Percentiles rank a stretch among this genome's conserved stretches.
phyloP scores from a whole-genome alignment of 2,797 vertebrate species.

The Coregonus suidteri region DNA sequence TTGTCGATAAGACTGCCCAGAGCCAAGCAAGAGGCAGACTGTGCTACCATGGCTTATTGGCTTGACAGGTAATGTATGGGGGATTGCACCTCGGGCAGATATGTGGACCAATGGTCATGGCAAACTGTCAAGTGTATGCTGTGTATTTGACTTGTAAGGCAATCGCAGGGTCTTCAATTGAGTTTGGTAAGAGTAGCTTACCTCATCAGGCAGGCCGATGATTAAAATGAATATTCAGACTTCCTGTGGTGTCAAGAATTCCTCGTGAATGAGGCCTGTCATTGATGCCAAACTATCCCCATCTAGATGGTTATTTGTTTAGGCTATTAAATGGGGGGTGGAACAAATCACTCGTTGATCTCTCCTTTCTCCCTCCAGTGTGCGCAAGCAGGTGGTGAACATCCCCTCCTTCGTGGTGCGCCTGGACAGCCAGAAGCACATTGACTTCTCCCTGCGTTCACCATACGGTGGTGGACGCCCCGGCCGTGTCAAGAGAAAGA shows the following conservation, averaged over 20 bases:
- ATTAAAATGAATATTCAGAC: slow-evolving; percentile 71
- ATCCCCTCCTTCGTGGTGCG: slow-evolving; percentile 94
- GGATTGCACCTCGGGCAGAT: slow-evolving; percentile 71
- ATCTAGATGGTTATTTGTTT: too few relatives aligned
- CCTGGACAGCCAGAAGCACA: slow-evolving; percentile 95
- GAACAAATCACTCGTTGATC: background rate
- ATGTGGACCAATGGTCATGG: background rate
- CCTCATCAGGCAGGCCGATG: slow-evolving; percentile 64
- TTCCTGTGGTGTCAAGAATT: slow-evolving; percentile 80
- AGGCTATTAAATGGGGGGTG: too few relatives aligned
- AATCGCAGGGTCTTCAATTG: background rate
- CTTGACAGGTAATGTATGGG: slow-evolving; percentile 69
- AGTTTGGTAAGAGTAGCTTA: background rate
- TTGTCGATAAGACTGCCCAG: slow-evolving; percentile 76
- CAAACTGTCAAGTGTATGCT: background rate
- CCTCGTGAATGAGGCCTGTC: slow-evolving; percentile 81
- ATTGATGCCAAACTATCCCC: background rate
- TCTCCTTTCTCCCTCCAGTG: slow-evolving; percentile 65
- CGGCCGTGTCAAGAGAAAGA: slow-evolving; percentile 93
- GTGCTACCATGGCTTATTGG: slow-evolving; percentile 24
- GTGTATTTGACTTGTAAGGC: background rate
- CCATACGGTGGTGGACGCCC: slow-evolving; percentile 91
- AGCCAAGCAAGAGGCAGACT: slow-evolving; percentile 50
- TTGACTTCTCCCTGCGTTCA: slow-evolving; percentile 93
- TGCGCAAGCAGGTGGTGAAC: slow-evolving; percentile 95